Evolutionary conservation across 2,888 invertebrate genomes (phyloP).

Genomic region (Nymphalis urticae): DNA sequence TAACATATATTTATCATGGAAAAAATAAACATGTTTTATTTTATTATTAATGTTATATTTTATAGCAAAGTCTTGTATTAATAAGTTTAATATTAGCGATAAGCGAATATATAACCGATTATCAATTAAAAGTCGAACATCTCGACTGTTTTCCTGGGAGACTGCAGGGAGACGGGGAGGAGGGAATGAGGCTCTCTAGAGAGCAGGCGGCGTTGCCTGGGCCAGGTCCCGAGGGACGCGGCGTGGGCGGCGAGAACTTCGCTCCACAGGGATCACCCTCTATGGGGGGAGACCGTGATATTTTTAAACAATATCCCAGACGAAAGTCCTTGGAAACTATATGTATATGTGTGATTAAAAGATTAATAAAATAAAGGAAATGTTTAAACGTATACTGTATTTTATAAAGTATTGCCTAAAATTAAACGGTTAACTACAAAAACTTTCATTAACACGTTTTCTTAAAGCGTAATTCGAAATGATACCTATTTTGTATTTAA

Average conservation of each 20-base stretch:
- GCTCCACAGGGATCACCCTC: slow-evolving; percentile 67
- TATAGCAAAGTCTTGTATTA: too few relatives aligned
- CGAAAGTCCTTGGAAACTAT: slow-evolving; percentile 36
- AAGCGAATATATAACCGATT: slow-evolving; percentile 30
- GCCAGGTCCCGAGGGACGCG: slow-evolving; percentile 70
- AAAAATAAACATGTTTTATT: too few relatives aligned
- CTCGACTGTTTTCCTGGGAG: slow-evolving; percentile 70
- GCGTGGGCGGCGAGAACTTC: slow-evolving; percentile 76
- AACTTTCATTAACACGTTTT: too few relatives aligned
- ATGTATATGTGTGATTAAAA: slow-evolving; percentile 13
- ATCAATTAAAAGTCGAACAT: slow-evolving; percentile 75
- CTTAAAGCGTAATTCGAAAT: neutral
- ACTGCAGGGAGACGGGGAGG: slow-evolving; percentile 51
- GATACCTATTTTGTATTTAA: too few relatives aligned
- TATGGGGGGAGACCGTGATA: slow-evolving; percentile 67
- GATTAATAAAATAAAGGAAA: slow-evolving; percentile 9
- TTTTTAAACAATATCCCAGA: slow-evolving; percentile 68
- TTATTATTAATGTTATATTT: too few relatives aligned
- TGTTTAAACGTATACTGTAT: too few relatives aligned
- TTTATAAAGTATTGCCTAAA: too few relatives aligned
- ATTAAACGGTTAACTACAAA: too few relatives aligned
- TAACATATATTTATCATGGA: too few relatives aligned
- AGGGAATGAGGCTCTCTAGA: slow-evolving; percentile 58
- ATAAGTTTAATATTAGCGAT: neutral
- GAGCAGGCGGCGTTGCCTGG: slow-evolving; percentile 76